phyloP scores from a whole-genome alignment of 2,888 invertebrate species.

The Podotricha telesiphe region DNA sequence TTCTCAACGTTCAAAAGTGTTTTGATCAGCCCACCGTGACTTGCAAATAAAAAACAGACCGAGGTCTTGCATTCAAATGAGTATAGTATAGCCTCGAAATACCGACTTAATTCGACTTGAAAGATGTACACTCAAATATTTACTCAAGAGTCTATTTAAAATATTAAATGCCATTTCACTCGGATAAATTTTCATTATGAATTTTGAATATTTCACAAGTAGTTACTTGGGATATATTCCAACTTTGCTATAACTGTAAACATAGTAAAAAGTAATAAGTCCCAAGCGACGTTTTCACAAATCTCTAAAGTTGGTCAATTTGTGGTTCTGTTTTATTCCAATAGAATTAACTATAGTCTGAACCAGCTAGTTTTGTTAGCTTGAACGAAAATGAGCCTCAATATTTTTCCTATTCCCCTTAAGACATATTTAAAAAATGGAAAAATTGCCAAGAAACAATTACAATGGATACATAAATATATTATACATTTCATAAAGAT shows the following conservation, averaged over 20 bases:
- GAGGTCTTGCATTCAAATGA: conserved; percentile 61
- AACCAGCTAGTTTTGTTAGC: neutral
- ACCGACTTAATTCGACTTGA: conserved; percentile 12
- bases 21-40: conserved; percentile 64
- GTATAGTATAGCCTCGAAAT: conserved; percentile 27
- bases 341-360: neutral
- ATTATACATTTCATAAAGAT: no score
- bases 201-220: neutral
- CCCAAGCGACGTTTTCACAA: neutral
- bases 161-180: neutral
- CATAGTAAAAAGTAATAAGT: neutral
- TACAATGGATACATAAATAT: no score
- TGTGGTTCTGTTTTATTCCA: neutral
- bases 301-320: neutral
- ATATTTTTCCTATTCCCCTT: no score
- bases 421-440: no score
- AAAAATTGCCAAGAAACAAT: no score
- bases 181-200: neutral
- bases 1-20: conserved; percentile 52
- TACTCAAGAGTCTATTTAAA: neutral
- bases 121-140: conserved; percentile 14
- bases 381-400: no score
- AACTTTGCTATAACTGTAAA: no score
- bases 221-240: no score
- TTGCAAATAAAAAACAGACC: conserved; percentile 56